Evolutionary conservation across 2,888 invertebrate genomes (phyloP).

Genomic region (Hypercompe scribonia): DNA sequence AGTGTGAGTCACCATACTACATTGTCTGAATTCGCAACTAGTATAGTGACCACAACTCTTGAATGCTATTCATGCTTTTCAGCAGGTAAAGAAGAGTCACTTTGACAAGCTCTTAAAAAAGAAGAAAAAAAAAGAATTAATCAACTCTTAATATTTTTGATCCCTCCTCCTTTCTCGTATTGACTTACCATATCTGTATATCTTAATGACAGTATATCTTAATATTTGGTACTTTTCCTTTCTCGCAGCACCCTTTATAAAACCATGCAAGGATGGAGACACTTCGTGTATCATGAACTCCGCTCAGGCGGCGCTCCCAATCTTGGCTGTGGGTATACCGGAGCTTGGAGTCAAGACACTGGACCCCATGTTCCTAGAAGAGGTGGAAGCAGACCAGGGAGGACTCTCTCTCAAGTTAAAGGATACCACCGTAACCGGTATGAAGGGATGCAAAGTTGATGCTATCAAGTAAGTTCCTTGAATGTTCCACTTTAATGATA

Average conservation of each 20-base stretch:
- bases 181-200: background rate
- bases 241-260: constrained; percentile 72
- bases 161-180: too few relatives aligned
- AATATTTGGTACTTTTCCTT: background rate
- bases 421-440: constrained; percentile 69
- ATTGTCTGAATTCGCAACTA: too few relatives aligned
- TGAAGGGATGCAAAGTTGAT: constrained; percentile 70
- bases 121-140: too few relatives aligned
- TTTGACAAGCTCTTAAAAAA: too few relatives aligned
- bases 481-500: too few relatives aligned
- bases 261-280: constrained; percentile 70
- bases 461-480: constrained; percentile 72
- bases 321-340: constrained; percentile 67
- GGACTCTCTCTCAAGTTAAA: constrained; percentile 67
- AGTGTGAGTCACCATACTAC: too few relatives aligned
- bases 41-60: too few relatives aligned
- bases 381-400: constrained; percentile 65
- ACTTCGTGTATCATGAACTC: constrained; percentile 62
- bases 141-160: too few relatives aligned
- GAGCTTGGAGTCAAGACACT: constrained; percentile 67
- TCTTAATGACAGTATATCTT: background rate
- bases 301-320: constrained; percentile 66
- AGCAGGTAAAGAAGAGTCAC: too few relatives aligned
- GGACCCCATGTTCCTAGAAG: constrained; percentile 70
- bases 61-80: too few relatives aligned